phyloP scores from a whole-genome alignment of 2,113 vertebrate genomes.

The Sardina pilchardus region DNA sequence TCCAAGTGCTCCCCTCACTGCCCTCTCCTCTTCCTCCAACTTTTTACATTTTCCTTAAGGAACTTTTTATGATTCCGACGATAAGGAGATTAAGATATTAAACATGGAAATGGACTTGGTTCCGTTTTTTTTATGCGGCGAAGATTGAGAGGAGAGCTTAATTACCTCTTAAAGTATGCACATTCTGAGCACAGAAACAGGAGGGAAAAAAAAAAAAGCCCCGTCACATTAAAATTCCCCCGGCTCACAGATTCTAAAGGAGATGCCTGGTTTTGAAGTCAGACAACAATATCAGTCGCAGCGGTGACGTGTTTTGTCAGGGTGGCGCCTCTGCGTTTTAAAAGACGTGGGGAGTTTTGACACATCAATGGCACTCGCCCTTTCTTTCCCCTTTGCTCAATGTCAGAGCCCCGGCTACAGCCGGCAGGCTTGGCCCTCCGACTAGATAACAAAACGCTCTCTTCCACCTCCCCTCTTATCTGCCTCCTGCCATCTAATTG shows the following conservation, averaged over 20 bases:
- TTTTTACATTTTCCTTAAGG: conserved; percentile 12
- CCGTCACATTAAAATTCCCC: not conserved
- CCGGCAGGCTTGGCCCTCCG: not conserved
- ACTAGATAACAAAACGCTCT: not conserved
- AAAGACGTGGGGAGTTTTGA: not conserved
- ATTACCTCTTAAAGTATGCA: conserved; percentile 12
- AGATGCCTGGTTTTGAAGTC: not conserved
- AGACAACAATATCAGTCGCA: not conserved
- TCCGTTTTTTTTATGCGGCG: conserved; percentile 21
- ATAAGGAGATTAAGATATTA: conserved; percentile 42
- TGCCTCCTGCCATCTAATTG: not conserved
- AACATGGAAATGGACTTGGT: conserved; percentile 39
- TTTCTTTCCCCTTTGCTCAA: not conserved
- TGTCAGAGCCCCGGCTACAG: not conserved
- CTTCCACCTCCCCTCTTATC: not conserved
- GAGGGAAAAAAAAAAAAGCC: not conserved
- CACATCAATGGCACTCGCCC: not conserved
- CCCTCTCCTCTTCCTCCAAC: not conserved
- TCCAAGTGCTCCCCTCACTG: not conserved
- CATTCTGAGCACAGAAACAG: not conserved
- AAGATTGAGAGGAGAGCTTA: conserved; percentile 18
- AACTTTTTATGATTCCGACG: conserved; percentile 40
- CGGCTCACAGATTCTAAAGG: not conserved
- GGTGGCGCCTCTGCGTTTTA: not conserved
- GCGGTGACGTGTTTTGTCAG: not conserved